A percentile compares a stretch with the other conserved stretches of the same genome.
Evolutionary conservation across 1,140 invertebrate genomes (phyloP).

Genomic region (Leptinotarsa lineolata): DNA sequence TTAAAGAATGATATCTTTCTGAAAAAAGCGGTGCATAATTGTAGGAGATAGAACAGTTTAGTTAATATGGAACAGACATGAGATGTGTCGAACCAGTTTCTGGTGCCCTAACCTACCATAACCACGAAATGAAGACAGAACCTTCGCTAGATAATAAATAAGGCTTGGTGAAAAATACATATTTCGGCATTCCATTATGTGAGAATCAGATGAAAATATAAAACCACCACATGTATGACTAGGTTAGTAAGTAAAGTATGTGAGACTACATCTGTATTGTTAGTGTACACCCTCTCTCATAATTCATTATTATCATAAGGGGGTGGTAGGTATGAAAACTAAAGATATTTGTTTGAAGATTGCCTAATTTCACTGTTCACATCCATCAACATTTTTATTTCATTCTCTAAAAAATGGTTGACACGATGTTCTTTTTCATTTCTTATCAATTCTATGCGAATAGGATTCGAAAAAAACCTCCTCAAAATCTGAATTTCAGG

Average conservation of each 20-base stretch:
- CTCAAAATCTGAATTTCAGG: too few species aligned
- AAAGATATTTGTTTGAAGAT: neutral
- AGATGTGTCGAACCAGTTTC: neutral
- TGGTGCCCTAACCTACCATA: conserved; percentile 24
- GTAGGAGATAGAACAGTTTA: neutral
- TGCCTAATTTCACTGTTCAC: neutral
- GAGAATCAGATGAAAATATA: neutral
- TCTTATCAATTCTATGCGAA: too few species aligned
- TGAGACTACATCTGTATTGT: conserved; percentile 14
- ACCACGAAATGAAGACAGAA: conserved; percentile 26
- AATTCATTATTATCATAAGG: too few species aligned
- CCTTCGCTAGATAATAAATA: conserved; percentile 31
- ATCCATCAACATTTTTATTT: too few species aligned
- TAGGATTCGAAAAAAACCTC: too few species aligned
- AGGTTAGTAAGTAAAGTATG: conserved; percentile 13
- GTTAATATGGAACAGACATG: neutral
- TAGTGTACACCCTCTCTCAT: conserved; percentile 19
- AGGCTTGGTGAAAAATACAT: conserved; percentile 25
- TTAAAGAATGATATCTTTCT: neutral
- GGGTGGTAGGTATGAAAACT: neutral
- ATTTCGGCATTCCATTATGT: conserved; percentile 9
- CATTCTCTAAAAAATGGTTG: too few species aligned
- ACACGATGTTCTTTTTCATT: too few species aligned
- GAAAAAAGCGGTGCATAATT: neutral
- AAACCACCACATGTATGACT: conserved; percentile 12